These are phyloP conservation scores for Agrochola lychnidis DNA, from an alignment of 2,888 invertebrate species.

Conservation along the genomic window DNA sequence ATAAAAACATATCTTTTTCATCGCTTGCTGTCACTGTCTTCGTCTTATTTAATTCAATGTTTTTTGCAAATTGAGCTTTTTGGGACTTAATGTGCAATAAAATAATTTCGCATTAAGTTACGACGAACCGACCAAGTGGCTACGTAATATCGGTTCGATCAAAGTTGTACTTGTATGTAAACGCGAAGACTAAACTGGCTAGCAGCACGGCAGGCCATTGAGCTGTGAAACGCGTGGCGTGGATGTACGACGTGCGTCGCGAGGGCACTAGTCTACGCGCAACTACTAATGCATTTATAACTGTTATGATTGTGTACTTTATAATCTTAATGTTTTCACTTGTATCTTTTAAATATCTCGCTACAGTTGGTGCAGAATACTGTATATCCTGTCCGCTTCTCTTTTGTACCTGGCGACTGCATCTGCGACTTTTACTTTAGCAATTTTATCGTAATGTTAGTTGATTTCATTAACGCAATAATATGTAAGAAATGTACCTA, in stretches of 20 bases:
- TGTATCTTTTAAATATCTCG: slow-evolving; percentile 44
- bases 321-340: slow-evolving; percentile 54
- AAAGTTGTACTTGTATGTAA: neutral
- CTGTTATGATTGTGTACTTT: slow-evolving; percentile 52
- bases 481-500: slow-evolving; percentile 69
- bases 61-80: slow-evolving; percentile 52
- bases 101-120: slow-evolving; percentile 21
- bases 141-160: neutral
- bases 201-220: neutral
- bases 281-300: slow-evolving; percentile 66
- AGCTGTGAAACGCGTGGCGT: neutral
- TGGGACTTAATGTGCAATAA: slow-evolving; percentile 39
- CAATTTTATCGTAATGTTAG: slow-evolving; percentile 67
- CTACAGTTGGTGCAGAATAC: slow-evolving; percentile 24
- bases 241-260: neutral
- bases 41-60: neutral
- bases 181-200: neutral
- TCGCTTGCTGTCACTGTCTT: slow-evolving; percentile 4
- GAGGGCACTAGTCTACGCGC: slow-evolving; percentile 52
- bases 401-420: slow-evolving; percentile 31
- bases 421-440: slow-evolving; percentile 54
- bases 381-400: slow-evolving; percentile 43
- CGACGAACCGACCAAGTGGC: slow-evolving; percentile 24
- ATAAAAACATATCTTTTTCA: slow-evolving; percentile 21
- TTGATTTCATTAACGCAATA: slow-evolving; percentile 73